These are phyloP conservation scores for Diplazon laetatorius DNA, from an alignment of 2,888 invertebrate genomes.

Conservation along the genomic window DNA sequence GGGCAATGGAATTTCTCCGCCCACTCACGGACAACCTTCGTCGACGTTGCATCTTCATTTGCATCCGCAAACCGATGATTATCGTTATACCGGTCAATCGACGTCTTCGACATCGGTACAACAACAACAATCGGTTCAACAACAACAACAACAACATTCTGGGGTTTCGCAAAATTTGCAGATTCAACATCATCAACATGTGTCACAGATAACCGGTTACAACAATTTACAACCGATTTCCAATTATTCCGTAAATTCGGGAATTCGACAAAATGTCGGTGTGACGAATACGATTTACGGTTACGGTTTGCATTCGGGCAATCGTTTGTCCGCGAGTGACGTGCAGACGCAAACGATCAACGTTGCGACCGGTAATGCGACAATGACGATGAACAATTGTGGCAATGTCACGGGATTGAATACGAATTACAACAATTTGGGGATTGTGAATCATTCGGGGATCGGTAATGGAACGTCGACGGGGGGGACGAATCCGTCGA, in stretches of 20 bases:
- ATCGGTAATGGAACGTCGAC: constrained; percentile 60
- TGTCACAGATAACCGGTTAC: constrained; percentile 68
- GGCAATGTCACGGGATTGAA: too few relatives aligned
- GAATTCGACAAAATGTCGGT: too few relatives aligned
- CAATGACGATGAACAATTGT: too few relatives aligned
- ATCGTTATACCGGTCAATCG: constrained; percentile 67
- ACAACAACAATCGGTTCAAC: constrained; percentile 53
- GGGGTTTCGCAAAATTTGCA: constrained; percentile 75
- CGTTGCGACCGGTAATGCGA: too few relatives aligned
- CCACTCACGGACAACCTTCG: too few relatives aligned
- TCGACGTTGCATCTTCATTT: constrained; percentile 78
- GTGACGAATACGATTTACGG: too few relatives aligned
- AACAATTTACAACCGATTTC: constrained; percentile 71
- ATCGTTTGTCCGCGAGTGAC: constrained; percentile 69
- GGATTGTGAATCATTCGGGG: constrained; percentile 39
- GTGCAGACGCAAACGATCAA: constrained; percentile 76
- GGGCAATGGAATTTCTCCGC: constrained; percentile 43
- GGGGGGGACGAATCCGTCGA: constrained; percentile 71
- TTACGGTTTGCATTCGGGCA: constrained; percentile 61
- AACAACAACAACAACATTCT: too few relatives aligned
- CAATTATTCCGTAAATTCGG: constrained; percentile 41
- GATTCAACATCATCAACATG: constrained; percentile 74
- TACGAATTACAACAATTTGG: constrained; percentile 38
- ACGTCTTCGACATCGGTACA: constrained; percentile 30
- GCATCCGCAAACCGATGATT: constrained; percentile 75